phyloP scores from a whole-genome alignment of 2,797 vertebrate species.

The Bradypus variegatus region DNA sequence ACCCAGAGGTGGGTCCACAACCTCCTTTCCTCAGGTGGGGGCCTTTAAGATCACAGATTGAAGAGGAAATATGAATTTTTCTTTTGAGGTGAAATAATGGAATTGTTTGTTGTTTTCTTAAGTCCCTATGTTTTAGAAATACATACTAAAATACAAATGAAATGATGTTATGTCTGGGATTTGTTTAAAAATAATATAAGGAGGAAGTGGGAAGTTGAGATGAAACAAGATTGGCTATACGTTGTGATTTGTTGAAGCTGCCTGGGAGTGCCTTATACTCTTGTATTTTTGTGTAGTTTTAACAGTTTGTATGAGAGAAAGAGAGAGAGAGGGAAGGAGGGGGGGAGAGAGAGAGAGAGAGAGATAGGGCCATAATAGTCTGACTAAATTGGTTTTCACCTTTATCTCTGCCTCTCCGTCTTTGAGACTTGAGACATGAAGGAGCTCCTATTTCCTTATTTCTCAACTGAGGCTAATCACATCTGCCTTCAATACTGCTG shows the following conservation, averaged over 20 bases:
- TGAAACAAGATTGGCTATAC: rapidly evolving
- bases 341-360: neutral
- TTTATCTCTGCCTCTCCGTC: neutral
- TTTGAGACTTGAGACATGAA: neutral
- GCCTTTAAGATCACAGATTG: rapidly evolving
- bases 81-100: neutral
- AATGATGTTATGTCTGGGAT: neutral
- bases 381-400: neutral
- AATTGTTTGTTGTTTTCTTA: neutral
- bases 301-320: neutral
- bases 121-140: neutral
- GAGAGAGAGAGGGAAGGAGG: neutral
- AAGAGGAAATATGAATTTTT: neutral
- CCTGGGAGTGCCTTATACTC: rapidly evolving
- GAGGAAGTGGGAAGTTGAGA: neutral
- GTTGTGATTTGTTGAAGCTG: neutral
- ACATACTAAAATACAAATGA: neutral
- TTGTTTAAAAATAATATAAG: no score
- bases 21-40: neutral
- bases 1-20: slow-evolving; percentile 19
- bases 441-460: neutral
- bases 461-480: neutral
- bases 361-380: neutral
- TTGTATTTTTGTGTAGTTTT: neutral
- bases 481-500: neutral